A percentile compares a stretch with the other conserved stretches of the same genome.
These are phyloP conservation scores for Squalus acanthias DNA, from an alignment of 2,797 vertebrate species.

Conservation along the genomic window DNA sequence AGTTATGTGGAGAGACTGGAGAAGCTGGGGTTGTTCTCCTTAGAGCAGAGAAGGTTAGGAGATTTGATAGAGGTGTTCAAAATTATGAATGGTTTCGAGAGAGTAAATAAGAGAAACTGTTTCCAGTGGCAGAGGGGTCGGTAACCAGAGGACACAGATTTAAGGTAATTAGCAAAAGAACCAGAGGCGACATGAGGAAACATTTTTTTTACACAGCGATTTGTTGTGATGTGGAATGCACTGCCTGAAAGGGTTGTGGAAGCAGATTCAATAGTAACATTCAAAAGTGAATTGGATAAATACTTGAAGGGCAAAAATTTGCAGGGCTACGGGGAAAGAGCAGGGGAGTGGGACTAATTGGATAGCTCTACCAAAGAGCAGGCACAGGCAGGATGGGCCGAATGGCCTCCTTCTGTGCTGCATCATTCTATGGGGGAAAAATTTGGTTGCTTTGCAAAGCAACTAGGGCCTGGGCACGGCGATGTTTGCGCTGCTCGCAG, in stretches of 20 bases:
- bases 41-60: background rate
- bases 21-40: background rate
- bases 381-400: background rate
- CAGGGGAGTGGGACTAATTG: no score
- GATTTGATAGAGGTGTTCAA: background rate
- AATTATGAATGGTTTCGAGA: background rate
- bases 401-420: background rate
- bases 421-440: background rate
- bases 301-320: background rate
- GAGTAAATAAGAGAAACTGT: background rate
- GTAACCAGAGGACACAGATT: background rate
- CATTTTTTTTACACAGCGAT: background rate
- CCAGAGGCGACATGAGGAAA: background rate
- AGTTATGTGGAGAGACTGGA: background rate
- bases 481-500: no score
- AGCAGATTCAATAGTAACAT: background rate
- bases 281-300: background rate
- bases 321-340: background rate
- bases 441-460: no score
- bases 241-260: background rate
- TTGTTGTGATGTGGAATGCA: background rate
- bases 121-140: background rate
- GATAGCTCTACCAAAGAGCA: background rate
- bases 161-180: background rate
- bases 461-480: no score